Evolutionary conservation across 37 sponge, comb jelly and placozoan species (phyloP), one percentile per base, ranked within the genome.

Genomic region (Axinella damicornis): DNA sequence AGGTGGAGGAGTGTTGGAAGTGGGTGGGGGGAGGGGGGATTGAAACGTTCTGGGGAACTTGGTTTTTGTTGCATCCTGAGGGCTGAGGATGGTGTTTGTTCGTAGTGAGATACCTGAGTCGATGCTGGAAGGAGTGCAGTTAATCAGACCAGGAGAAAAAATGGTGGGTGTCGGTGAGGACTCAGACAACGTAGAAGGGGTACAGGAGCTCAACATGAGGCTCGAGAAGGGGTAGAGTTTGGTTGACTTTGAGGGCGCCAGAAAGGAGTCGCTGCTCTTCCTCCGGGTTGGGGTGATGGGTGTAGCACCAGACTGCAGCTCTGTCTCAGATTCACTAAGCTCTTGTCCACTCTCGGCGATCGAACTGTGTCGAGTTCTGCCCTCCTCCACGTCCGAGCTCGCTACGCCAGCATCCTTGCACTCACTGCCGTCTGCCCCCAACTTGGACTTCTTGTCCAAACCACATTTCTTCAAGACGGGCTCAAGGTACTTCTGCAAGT

Each of bases 41-140:
- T n/a, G 71, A 30, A 61, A 22, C 5, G 33, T 57, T 6, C 61
- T 73, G 17, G 72, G 40, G 64, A 25, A 13, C 40, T 69, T 46
- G 38, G 32, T 12, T 2, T 41, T 41, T 27, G 32, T 1, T 20
- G 21, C 11, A 22, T 73, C 74, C 6, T 31, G 52, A 0, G 56
- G 56, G 53, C 74, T 54, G 2, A 54, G 68, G 5, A 54, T 34
- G 22, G 55, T 13, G 46, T 52, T 11, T 34, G 52, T 52, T 16
- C 9, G 33, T 12, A 83, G 46, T 2, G 85, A 83, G 17, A 91
- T 78, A 0, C 92, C 92, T 2, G 92, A 92, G 32, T 92, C 88
- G 2, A 86, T 46, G 40, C 87, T 91, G 27, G 67, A 69, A 1
- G 87, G 87, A 15, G 90, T 90, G 32, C 41, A 57, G 11, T 63